Evolutionary conservation across 2,113 vertebrate genomes (phyloP).

Genomic region (Clarias batrachus): DNA sequence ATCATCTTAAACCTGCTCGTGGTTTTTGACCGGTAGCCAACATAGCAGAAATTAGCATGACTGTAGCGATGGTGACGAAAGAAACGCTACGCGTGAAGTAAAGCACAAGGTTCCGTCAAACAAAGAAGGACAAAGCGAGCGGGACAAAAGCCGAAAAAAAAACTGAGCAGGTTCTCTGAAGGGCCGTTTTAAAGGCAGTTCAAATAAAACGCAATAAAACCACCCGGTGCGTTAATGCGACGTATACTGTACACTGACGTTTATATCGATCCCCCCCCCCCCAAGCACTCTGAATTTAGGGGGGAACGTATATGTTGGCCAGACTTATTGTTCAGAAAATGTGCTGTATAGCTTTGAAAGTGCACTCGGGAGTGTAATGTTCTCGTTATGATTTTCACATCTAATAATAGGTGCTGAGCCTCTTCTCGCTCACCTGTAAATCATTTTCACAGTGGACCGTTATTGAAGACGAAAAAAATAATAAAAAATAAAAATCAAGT

Average conservation of each 20-base stretch:
- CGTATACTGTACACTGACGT: neutral
- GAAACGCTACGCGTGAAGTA: neutral
- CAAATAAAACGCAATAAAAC: neutral
- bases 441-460: neutral
- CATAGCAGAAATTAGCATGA: neutral
- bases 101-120: neutral
- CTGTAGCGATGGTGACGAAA: neutral
- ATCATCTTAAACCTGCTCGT: too few species aligned
- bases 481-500: neutral
- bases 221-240: neutral
- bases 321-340: neutral
- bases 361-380: neutral
- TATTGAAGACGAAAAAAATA: neutral
- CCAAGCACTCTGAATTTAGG: neutral
- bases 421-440: neutral
- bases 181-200: neutral
- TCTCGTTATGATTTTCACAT: neutral
- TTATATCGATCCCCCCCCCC: neutral
- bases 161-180: neutral
- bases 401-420: neutral
- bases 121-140: neutral
- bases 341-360: neutral
- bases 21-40: neutral
- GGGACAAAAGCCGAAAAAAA: neutral
- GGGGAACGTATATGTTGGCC: neutral